Evolutionary conservation across 2,888 invertebrate species (phyloP).

Genomic region (Drosophila nr. perissopoda): DNA sequence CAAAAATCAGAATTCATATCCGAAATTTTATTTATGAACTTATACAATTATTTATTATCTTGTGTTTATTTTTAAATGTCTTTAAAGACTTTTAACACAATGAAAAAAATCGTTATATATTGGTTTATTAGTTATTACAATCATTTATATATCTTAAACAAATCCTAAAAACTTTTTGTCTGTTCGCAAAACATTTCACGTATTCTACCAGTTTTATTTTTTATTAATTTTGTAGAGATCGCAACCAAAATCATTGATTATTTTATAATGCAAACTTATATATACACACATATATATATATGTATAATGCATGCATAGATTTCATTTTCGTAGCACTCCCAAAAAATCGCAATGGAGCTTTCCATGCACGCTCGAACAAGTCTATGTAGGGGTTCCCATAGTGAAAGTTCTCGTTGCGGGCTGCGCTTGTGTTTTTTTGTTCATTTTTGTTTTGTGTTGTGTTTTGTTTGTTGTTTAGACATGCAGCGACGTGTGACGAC

Average conservation of each 20-base stretch:
- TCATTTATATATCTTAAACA: neutral
- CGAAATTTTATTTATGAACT: neutral
- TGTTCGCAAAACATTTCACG: neutral
- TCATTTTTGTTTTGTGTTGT: slow-evolving; percentile 13
- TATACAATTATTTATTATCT: neutral
- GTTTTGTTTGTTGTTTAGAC: slow-evolving; percentile 14
- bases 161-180: neutral
- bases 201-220: neutral
- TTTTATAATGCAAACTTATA: neutral
- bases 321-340: slow-evolving; percentile 16
- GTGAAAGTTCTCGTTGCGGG: slow-evolving; percentile 41
- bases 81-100: neutral
- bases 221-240: neutral
- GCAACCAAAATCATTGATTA: neutral
- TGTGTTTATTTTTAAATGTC: neutral
- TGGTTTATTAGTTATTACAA: neutral
- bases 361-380: slow-evolving; percentile 30
- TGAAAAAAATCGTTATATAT: too few relatives aligned
- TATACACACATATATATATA: neutral
- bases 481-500: slow-evolving; percentile 42
- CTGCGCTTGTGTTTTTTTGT: slow-evolving; percentile 5
- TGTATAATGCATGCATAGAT: neutral
- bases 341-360: slow-evolving; percentile 19
- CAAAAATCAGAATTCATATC: neutral
- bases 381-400: slow-evolving; percentile 28